Conservation (phyloP, 2,113 vertebrate genomes). For the Zosterops hypoxanthus region DNA sequence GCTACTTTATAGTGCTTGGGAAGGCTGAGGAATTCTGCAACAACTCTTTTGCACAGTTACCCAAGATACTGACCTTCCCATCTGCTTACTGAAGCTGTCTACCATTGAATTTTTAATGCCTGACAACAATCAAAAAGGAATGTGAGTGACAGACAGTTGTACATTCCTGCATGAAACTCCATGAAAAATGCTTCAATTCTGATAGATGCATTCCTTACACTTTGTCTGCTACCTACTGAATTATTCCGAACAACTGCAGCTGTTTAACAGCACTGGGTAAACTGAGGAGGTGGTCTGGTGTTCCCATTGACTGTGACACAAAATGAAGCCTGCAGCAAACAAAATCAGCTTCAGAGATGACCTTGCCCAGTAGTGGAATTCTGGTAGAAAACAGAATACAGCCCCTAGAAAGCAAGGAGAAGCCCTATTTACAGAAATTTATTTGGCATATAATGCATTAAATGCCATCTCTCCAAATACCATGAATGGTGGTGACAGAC, state of each 20-base stretch:
- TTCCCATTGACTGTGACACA: background rate
- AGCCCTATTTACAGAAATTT: background rate
- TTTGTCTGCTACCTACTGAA: background rate
- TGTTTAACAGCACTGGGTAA: background rate
- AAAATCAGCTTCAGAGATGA: background rate
- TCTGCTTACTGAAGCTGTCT: background rate
- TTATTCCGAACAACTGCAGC: background rate
- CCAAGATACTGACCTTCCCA: background rate
- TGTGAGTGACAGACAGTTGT: background rate
- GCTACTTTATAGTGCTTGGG: background rate
- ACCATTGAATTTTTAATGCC: background rate
- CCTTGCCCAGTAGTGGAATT: background rate
- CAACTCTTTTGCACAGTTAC: background rate
- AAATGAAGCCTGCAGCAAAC: background rate
- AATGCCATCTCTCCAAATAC: background rate
- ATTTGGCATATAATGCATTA: background rate
- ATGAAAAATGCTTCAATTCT: background rate
- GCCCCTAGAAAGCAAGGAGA: background rate
- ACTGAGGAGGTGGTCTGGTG: background rate
- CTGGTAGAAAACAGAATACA: background rate
- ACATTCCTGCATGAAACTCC: background rate
- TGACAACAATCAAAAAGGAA: background rate
- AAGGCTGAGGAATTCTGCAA: background rate
- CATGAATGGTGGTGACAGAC: background rate
- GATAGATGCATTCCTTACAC: background rate